These are phyloP conservation scores for Aphidius ervi DNA, from an alignment of 1,140 invertebrate species.

Conservation along the genomic window DNA sequence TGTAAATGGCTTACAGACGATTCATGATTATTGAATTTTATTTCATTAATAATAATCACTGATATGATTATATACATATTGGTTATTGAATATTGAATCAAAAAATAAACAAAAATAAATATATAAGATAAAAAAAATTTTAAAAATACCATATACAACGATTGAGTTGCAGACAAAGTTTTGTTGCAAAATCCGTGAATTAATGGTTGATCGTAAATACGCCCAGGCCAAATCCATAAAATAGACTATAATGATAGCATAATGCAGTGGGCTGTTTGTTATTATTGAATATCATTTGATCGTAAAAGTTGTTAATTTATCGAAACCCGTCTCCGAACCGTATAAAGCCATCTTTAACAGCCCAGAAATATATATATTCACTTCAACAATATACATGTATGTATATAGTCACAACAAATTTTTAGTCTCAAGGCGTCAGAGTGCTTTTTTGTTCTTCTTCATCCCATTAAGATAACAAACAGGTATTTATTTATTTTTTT, in stretches of 20 bases:
- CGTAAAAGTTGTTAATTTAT: slow-evolving; percentile 33
- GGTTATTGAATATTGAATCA: too few species aligned
- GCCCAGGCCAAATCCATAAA: slow-evolving; percentile 28
- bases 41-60: too few species aligned
- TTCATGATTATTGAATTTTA: too few species aligned
- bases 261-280: slow-evolving; percentile 26
- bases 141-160: too few species aligned
- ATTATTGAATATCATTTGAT: slow-evolving; percentile 33
- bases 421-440: too few species aligned
- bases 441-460: slow-evolving; percentile 15
- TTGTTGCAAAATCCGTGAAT: background rate
- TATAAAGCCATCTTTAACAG: slow-evolving; percentile 26
- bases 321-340: slow-evolving; percentile 25
- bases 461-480: slow-evolving; percentile 32
- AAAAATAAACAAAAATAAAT: too few species aligned
- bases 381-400: too few species aligned
- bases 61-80: too few species aligned
- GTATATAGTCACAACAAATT: too few species aligned
- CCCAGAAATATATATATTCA: background rate
- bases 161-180: background rate
- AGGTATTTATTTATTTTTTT: slow-evolving; percentile 3
- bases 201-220: slow-evolving; percentile 27
- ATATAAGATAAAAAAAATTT: too few species aligned
- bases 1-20: too few species aligned
- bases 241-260: slow-evolving; percentile 26